A percentile compares a stretch with the other conserved stretches of the same genome.
Evolutionary conservation across 2,113 vertebrate genomes (phyloP).

Genomic region (Dendrocopos noguchii): DNA sequence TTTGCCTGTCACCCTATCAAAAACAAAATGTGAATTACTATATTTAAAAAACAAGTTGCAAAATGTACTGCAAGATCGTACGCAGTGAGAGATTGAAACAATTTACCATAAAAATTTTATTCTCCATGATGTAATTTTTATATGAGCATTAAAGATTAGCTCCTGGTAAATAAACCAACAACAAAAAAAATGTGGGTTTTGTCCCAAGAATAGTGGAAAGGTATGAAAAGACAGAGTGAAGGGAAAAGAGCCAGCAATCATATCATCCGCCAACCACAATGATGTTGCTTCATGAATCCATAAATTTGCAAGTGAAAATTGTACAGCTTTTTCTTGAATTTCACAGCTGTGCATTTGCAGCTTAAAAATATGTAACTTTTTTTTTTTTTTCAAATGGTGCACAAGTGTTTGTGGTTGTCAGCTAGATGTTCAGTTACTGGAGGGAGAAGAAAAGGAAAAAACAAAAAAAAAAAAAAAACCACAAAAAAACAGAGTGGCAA

Average conservation of each 20-base stretch:
- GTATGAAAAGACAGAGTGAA: constrained; percentile 60
- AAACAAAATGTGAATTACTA: constrained; percentile 5
- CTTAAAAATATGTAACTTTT: constrained; percentile 65
- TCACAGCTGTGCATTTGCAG: constrained; percentile 72
- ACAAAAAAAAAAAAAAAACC: not conserved
- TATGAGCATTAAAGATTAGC: not conserved
- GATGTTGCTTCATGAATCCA: constrained; percentile 68
- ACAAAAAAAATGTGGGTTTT: constrained; percentile 16
- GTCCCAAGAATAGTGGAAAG: constrained; percentile 22
- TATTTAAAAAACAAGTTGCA: constrained; percentile 36
- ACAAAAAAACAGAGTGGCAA: not conserved
- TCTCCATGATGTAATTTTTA: not conserved
- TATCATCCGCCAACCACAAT: constrained; percentile 50
- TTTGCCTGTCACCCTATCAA: constrained; percentile 44
- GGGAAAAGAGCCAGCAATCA: constrained; percentile 61
- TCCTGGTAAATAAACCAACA: constrained; percentile 1
- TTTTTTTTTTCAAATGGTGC: constrained; percentile 19
- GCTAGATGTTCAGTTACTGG: constrained; percentile 54
- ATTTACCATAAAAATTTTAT: not conserved
- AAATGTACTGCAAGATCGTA: not conserved
- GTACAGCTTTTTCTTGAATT: constrained; percentile 68
- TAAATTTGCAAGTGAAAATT: constrained; percentile 76
- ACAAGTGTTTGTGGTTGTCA: constrained; percentile 65
- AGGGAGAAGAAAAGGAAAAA: not conserved
- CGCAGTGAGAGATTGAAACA: not conserved